Conservation (phyloP, 2,113 vertebrate genomes). For the Eudorcas thomsonii region DNA sequence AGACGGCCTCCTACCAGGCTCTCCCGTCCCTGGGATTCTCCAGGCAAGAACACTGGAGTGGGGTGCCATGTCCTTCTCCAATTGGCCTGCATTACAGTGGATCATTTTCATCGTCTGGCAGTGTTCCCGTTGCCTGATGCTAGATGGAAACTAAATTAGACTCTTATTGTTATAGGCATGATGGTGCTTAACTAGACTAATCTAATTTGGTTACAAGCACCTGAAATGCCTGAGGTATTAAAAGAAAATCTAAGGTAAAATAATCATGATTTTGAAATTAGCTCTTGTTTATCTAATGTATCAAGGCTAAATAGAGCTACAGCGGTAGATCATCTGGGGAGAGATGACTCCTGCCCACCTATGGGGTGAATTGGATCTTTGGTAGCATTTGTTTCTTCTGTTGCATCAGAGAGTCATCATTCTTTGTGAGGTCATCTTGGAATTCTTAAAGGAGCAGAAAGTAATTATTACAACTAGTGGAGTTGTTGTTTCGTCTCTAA, state of each 20-base stretch:
- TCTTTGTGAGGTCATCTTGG: neutral
- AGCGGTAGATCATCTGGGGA: neutral
- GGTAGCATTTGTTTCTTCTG: neutral
- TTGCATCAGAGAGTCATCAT: neutral
- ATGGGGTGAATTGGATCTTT: neutral
- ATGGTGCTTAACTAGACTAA: neutral
- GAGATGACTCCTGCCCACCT: neutral
- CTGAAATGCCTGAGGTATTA: neutral
- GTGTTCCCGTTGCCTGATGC: neutral
- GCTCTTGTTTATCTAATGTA: neutral
- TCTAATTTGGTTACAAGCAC: neutral
- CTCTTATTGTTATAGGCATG: neutral
- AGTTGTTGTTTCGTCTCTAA: accelerated
- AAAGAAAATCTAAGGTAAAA: neutral
- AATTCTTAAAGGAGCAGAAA: neutral
- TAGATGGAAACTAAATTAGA: neutral
- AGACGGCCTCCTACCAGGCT: no score
- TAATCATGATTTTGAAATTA: neutral
- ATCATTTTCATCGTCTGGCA: neutral
- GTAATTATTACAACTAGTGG: neutral
- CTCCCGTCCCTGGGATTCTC: no score
- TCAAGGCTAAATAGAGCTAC: neutral
- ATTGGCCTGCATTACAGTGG: neutral
- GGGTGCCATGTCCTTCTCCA: no score
- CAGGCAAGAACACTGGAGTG: no score